A percentile compares a stretch with the other conserved stretches of the same genome.
Evolutionary conservation across 2,888 invertebrate genomes (phyloP).

Genomic region (Chrysomela aeneicollis): DNA sequence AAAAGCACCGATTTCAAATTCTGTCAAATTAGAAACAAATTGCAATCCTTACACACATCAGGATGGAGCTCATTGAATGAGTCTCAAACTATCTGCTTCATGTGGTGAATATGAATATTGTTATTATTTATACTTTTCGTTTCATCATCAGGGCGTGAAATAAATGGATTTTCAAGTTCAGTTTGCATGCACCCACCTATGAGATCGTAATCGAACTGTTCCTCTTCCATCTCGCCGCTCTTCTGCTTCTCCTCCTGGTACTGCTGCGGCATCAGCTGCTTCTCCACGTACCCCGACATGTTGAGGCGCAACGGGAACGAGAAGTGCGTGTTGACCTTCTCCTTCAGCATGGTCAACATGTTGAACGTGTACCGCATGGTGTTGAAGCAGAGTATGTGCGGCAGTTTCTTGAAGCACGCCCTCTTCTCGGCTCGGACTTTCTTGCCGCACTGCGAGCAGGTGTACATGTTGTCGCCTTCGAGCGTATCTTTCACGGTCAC

Average conservation of each 20-base stretch:
- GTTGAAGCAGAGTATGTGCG: constrained; percentile 93
- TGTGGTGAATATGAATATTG: no score
- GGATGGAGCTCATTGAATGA: no score
- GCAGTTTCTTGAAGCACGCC: constrained; percentile 85
- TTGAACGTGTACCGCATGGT: constrained; percentile 98
- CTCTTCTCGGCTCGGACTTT: constrained; percentile 95
- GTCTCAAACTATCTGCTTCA: no score
- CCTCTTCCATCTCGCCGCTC: constrained; percentile 61
- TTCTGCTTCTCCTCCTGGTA: constrained; percentile 77
- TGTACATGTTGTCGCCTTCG: constrained; percentile 98
- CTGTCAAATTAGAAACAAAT: no score
- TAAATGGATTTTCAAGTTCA: no score
- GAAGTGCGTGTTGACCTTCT: constrained; percentile 97
- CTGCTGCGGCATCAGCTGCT: constrained; percentile 89
- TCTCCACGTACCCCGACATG: constrained; percentile 95
- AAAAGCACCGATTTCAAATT: no score
- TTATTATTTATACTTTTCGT: no score
- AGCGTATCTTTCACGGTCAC: constrained; percentile 97
- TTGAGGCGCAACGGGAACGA: constrained; percentile 92
- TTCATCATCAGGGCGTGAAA: no score
- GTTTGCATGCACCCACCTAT: no score
- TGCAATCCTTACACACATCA: no score
- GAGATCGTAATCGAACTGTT: constrained; percentile 75
- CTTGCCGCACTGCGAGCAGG: constrained; percentile 92
- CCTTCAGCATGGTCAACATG: constrained; percentile 96